Evolutionary conservation across 2,113 vertebrate species (phyloP).

Genomic region (Cichladusa arquata): DNA sequence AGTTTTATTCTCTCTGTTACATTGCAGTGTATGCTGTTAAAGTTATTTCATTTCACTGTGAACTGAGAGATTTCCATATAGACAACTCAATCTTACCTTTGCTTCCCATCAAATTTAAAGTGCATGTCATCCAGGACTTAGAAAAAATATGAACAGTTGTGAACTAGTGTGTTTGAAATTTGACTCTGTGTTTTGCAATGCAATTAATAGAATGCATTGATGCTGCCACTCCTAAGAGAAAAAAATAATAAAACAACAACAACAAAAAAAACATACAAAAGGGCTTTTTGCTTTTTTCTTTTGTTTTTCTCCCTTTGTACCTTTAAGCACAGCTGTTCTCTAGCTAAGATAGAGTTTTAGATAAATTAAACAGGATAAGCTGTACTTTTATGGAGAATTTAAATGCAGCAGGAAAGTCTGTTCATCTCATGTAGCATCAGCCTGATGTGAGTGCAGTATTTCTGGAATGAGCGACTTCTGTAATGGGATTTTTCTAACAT

Average conservation of each 20-base stretch:
- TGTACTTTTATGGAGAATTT: neutral
- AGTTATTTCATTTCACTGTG: neutral
- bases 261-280: neutral
- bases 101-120: neutral
- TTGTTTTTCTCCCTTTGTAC: neutral
- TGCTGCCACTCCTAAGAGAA: neutral
- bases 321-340: neutral
- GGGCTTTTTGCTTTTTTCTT: fast-evolving
- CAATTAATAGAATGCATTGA: neutral
- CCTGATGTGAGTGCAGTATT: neutral
- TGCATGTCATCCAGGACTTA: neutral
- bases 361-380: neutral
- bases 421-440: neutral
- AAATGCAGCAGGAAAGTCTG: too few relatives aligned
- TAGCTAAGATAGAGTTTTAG: neutral
- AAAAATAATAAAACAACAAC: neutral
- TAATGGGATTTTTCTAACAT: neutral
- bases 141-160: neutral
- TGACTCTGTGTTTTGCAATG: neutral
- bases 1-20: neutral
- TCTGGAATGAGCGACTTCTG: neutral
- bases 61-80: neutral
- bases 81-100: neutral
- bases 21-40: neutral
- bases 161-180: neutral